Conservation (phyloP, 2,888 invertebrate genomes). For the Pristionchus japonicus region DNA sequence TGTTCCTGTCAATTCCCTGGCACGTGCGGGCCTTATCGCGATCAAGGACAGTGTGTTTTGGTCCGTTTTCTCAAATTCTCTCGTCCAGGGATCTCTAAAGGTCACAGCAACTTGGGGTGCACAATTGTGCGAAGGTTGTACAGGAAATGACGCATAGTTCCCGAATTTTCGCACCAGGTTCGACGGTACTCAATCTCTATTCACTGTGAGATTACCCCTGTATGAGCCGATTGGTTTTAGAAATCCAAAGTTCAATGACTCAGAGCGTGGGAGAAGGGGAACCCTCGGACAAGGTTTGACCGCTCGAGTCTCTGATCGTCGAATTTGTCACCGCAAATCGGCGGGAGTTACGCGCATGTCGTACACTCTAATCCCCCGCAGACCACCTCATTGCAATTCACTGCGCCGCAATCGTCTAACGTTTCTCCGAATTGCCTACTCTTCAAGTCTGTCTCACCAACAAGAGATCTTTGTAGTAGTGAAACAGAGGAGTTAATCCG, state of each 20-base stretch:
- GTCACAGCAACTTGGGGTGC: not conserved
- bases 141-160: not conserved
- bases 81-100: too few species aligned
- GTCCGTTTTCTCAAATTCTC: not conserved
- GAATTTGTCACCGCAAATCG: not conserved
- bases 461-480: not conserved
- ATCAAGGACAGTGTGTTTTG: too few species aligned
- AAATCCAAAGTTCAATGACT: not conserved
- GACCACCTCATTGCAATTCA: slow-evolving; percentile 19
- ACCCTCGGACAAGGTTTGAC: not conserved
- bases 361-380: not conserved
- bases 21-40: not conserved
- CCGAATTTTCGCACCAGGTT: not conserved
- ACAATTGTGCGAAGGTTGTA: not conserved
- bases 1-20: not conserved
- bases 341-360: not conserved
- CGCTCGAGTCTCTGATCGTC: not conserved
- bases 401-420: not conserved
- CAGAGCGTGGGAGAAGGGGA: not conserved
- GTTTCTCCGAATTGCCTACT: not conserved
- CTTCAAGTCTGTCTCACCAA: not conserved
- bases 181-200: too few species aligned
- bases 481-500: not conserved
- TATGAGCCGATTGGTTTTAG: too few species aligned
- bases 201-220: too few species aligned